These are phyloP conservation scores for Enteromius thamalakanensis DNA, from an alignment of 2,797 vertebrate species.

Conservation along the genomic window DNA sequence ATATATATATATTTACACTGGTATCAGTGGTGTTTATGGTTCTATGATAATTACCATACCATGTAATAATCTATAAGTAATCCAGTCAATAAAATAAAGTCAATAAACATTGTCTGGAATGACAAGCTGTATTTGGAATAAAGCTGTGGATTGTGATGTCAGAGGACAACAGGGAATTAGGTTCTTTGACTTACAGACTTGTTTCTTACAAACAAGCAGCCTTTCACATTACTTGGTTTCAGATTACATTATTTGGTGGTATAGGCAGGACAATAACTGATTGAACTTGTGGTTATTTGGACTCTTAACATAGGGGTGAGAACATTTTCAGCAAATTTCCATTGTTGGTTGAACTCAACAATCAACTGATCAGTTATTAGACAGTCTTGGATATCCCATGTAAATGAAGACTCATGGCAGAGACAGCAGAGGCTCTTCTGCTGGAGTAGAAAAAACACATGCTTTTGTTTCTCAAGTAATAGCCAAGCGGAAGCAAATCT, in stretches of 20 bases:
- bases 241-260: neutral
- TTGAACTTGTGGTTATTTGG: neutral
- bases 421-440: constrained; percentile 59
- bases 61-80: neutral
- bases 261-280: neutral
- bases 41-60: neutral
- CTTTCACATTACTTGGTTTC: neutral
- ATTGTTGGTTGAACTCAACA: neutral
- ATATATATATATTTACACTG: neutral
- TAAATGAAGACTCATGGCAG: constrained; percentile 38
- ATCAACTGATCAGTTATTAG: neutral
- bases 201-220: neutral
- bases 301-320: neutral
- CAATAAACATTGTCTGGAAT: neutral
- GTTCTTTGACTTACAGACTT: neutral
- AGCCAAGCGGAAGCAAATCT: neutral
- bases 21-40: neutral
- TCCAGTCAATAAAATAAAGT: neutral
- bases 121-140: neutral
- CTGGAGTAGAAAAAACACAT: neutral
- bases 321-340: neutral
- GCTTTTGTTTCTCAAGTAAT: neutral
- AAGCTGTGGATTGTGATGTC: neutral
- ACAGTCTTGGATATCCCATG: neutral
- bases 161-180: neutral